Evolutionary conservation across 1,140 invertebrate genomes (phyloP), one percentile per base, ranked within the genome.

Genomic region (Platorchestia sp.): DNA sequence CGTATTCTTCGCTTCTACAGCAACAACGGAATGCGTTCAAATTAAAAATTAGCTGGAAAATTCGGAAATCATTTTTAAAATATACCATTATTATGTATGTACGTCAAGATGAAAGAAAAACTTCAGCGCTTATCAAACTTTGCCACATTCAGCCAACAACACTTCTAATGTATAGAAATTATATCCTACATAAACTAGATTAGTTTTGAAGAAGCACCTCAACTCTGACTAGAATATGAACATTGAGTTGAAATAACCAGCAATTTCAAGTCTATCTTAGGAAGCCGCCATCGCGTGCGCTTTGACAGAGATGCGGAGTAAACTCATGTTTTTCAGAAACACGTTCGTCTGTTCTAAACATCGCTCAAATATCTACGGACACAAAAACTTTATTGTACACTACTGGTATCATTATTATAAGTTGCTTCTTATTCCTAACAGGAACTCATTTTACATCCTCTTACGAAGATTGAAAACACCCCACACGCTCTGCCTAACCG

Each of bases 141-240:
- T 75, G 59, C 14, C 59, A 75, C 59, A 75, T 89, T 89, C 87
- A 89, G 87, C 87, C 41, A 89, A 44, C n/a, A 89, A 89, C 87
- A 42, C 87, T 41, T 89, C 87, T 89, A 89, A 89, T 42, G n/a
- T 43, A 89, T 89, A 89, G 45, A 93, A 93, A 93, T 45, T 93
- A 93, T 45, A 36, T 45, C 43, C 91, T 93, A 45, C 10, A 6
- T 93, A 93, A 93, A 44, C 91, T 93, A 93, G 91, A n/a, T 93
- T 93, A 93, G 10, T 93, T 93, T 47, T 44, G 91, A 93, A 93
- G 91, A 93, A 93, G 91, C 91, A 93, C 91, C 91, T 45, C 91
- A 93, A 45, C 91, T 93, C 91, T 93, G 91, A 93, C 91, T 93
- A 93, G 91, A 93, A 93, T 47, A 93, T 47, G 91, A 45, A 93